Evolutionary conservation across 1,140 invertebrate genomes (phyloP).

Genomic region (Bemisia tabaci): DNA sequence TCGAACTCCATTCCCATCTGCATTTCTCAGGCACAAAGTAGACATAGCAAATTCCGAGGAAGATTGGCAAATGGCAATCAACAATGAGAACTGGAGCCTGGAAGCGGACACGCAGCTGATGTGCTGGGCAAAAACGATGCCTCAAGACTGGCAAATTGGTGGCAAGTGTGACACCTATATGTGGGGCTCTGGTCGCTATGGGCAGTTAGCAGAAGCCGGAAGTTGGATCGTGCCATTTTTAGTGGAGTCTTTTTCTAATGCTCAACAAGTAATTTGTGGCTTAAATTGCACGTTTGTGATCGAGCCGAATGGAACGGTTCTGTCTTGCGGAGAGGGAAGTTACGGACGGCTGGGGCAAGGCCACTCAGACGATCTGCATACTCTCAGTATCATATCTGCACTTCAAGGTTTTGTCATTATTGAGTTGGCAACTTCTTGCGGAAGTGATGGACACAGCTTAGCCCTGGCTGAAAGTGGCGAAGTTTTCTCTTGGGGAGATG

Average conservation of each 20-base stretch:
- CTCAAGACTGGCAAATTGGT: constrained; percentile 52
- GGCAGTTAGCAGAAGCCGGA: constrained; percentile 45
- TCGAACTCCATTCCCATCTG: constrained; percentile 33
- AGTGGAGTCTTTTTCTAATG: constrained; percentile 35
- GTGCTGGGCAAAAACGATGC: constrained; percentile 42
- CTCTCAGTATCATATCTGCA: constrained; percentile 44
- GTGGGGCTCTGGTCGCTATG: constrained; percentile 49
- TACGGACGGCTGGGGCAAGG: constrained; percentile 44
- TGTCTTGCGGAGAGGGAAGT: constrained; percentile 43
- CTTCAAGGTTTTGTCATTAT: constrained; percentile 52
- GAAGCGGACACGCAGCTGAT: constrained; percentile 48
- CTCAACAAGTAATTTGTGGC: constrained; percentile 46
- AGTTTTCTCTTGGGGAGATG: constrained; percentile 45
- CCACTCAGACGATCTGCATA: constrained; percentile 44
- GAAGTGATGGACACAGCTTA: constrained; percentile 46
- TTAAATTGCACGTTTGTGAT: constrained; percentile 47
- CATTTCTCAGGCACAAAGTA: constrained; percentile 27
- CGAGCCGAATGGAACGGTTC: constrained; percentile 39
- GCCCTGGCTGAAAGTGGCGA: constrained; percentile 45
- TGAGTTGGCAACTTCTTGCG: constrained; percentile 44
- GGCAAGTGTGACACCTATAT: constrained; percentile 46
- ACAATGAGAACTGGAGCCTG: constrained; percentile 39
- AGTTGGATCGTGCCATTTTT: constrained; percentile 27
- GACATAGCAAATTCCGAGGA: constrained; percentile 19
- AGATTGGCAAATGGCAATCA: constrained; percentile 27